phyloP scores from a whole-genome alignment of 2,797 vertebrate species.

The Micrastur ruficollis region DNA sequence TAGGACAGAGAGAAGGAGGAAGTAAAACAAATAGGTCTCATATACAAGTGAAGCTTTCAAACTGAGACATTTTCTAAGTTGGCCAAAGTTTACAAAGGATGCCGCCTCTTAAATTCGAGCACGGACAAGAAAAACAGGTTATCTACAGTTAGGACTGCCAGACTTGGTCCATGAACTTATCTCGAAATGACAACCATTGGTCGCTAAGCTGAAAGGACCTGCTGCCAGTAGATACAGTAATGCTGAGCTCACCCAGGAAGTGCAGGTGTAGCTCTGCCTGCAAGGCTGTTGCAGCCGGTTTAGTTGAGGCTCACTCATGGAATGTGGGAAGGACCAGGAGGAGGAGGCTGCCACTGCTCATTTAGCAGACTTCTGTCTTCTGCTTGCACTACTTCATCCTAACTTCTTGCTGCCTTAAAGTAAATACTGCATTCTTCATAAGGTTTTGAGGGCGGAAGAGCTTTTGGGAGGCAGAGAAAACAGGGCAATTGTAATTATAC shows the following conservation, averaged over 20 bases:
- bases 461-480: neutral
- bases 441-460: neutral
- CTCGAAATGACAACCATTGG: neutral
- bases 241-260: neutral
- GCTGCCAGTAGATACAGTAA: neutral
- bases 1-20: neutral
- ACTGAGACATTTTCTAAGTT: neutral
- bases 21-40: neutral
- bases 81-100: neutral
- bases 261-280: neutral
- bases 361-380: neutral
- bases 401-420: neutral
- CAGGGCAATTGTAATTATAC: neutral
- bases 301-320: neutral
- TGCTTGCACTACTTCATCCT: neutral
- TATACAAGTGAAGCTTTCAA: neutral
- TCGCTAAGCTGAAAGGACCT: neutral
- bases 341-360: neutral
- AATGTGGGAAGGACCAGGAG: neutral
- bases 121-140: neutral
- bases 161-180: neutral
- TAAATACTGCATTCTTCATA: neutral
- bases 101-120: neutral
- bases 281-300: rapidly evolving
- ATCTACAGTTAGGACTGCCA: neutral